These are phyloP conservation scores for Pseudomyrmex concolor DNA, from an alignment of 1,140 invertebrate species.

Conservation along the genomic window DNA sequence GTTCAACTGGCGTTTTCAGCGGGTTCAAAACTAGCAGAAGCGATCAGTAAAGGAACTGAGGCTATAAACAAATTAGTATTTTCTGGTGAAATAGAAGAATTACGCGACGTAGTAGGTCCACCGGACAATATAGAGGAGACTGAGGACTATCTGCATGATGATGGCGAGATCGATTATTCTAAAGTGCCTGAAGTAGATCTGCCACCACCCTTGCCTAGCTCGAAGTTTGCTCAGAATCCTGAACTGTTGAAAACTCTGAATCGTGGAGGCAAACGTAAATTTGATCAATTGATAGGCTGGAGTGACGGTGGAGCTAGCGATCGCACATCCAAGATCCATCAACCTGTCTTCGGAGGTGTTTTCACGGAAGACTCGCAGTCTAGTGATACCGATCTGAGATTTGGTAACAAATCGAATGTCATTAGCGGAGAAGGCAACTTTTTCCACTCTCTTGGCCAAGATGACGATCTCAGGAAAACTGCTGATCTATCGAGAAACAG, in stretches of 20 bases:
- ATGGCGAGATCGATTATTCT: conserved; percentile 82
- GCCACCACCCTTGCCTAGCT: conserved; percentile 82
- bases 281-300: conserved; percentile 83
- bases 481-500: conserved; percentile 46
- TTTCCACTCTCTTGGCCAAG: conserved; percentile 61
- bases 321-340: conserved; percentile 78
- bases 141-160: conserved; percentile 86
- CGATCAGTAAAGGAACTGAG: conserved; percentile 90
- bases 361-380: conserved; percentile 78
- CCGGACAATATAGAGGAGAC: conserved; percentile 86
- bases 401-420: conserved; percentile 62
- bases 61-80: conserved; percentile 91
- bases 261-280: conserved; percentile 82
- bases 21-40: conserved; percentile 90
- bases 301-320: conserved; percentile 76
- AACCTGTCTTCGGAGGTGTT: conserved; percentile 77
- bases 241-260: conserved; percentile 82
- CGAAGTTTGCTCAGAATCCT: conserved; percentile 83
- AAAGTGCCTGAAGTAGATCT: conserved; percentile 81
- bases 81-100: conserved; percentile 91
- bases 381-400: conserved; percentile 78
- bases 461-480: conserved; percentile 70
- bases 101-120: conserved; percentile 90
- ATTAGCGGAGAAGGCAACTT: conserved; percentile 43
- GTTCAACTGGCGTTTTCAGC: conserved; percentile 81